Percentiles rank a stretch among this genome's conserved stretches.
These are phyloP conservation scores for Syngnathoides biaculeatus DNA, from an alignment of 2,113 vertebrate species.

Conservation along the genomic window DNA sequence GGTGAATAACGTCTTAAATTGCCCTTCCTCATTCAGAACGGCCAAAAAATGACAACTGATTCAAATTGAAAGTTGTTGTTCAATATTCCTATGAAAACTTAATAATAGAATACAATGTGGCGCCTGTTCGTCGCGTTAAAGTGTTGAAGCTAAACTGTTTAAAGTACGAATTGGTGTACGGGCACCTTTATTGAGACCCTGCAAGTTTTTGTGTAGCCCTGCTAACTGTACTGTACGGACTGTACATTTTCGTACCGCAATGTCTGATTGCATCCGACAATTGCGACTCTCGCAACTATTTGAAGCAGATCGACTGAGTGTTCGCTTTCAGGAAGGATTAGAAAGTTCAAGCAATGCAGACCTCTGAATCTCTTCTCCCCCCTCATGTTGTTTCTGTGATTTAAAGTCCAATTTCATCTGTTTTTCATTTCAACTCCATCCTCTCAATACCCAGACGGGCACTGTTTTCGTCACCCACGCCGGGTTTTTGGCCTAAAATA, in stretches of 20 bases:
- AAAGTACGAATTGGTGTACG: too few relatives aligned
- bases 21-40: too few relatives aligned
- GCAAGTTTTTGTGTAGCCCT: too few relatives aligned
- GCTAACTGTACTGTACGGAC: too few relatives aligned
- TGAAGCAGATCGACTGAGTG: background rate
- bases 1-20: too few relatives aligned
- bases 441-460: constrained; percentile 34
- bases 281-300: background rate
- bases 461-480: constrained; percentile 49
- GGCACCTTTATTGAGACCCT: too few relatives aligned
- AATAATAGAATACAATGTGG: too few relatives aligned
- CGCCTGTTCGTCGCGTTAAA: too few relatives aligned
- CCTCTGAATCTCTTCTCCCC: constrained; percentile 33
- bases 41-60: too few relatives aligned
- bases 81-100: too few relatives aligned
- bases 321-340: constrained; percentile 46
- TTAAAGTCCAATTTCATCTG: constrained; percentile 66
- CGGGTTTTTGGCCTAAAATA: constrained; percentile 66
- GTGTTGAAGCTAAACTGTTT: too few relatives aligned
- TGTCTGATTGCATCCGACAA: background rate
- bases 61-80: too few relatives aligned
- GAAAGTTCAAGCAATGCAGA: constrained; percentile 42
- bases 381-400: constrained; percentile 36
- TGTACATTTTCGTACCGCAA: background rate
- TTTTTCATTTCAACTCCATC: constrained; percentile 64